Conservation (phyloP, 2,113 vertebrate genomes). For the Symphodus melops region DNA sequence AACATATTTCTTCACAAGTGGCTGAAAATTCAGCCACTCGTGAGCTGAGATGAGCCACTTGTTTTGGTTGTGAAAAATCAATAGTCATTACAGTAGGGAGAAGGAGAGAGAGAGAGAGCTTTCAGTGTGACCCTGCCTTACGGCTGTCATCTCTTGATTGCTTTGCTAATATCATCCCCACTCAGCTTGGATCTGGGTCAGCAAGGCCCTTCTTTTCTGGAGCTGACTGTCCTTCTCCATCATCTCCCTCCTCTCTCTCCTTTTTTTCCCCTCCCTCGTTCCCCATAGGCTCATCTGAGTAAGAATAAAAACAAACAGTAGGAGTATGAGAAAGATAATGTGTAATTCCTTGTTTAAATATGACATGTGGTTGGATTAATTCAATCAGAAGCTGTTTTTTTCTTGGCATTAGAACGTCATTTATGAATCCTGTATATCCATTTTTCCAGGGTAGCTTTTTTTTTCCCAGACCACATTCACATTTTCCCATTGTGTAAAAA, state of each 20-base stretch:
- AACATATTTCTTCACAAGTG: constrained; percentile 29
- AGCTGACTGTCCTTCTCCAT: constrained; percentile 68
- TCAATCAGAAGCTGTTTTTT: constrained; percentile 25
- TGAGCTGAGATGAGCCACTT: constrained; percentile 58
- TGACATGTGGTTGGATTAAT: constrained; percentile 55
- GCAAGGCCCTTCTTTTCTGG: constrained; percentile 62
- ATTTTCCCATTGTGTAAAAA: neutral
- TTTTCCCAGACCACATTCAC: neutral
- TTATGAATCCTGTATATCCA: constrained; percentile 33
- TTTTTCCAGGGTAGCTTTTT: constrained; percentile 3
- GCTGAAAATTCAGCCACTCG: constrained; percentile 56
- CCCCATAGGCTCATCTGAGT: constrained; percentile 44
- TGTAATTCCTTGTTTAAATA: constrained; percentile 28
- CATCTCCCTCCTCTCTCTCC: constrained; percentile 46
- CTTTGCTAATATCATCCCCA: constrained; percentile 80
- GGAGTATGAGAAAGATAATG: constrained; percentile 20
- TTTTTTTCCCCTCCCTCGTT: neutral
- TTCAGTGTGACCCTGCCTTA: constrained; percentile 76
- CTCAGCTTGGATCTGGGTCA: constrained; percentile 79
- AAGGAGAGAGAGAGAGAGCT: too few relatives aligned
- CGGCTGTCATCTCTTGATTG: constrained; percentile 83
- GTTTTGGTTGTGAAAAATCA: constrained; percentile 78
- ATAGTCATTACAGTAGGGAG: constrained; percentile 71
- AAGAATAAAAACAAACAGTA: constrained; percentile 53
- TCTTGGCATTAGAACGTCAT: constrained; percentile 46